A percentile compares a stretch with the other conserved stretches of the same genome.
Evolutionary conservation across 2,113 vertebrate species (phyloP).

Genomic region (Pachypanchax playfairii): DNA sequence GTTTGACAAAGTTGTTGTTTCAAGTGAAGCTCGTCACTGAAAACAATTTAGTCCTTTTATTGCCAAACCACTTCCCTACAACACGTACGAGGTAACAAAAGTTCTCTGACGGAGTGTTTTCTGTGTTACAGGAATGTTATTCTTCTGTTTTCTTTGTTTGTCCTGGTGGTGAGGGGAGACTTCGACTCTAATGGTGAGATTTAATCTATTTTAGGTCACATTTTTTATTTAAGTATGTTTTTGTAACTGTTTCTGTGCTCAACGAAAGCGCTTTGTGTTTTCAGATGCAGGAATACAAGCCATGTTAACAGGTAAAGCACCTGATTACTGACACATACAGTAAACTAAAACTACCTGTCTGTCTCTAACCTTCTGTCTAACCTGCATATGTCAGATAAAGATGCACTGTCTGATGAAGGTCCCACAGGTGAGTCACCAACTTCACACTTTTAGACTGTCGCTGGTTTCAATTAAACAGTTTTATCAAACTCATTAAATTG

Average conservation of each 20-base stretch:
- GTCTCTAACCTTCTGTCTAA: conserved; percentile 3
- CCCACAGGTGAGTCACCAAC: conserved; percentile 69
- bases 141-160: conserved; percentile 65
- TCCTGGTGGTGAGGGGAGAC: conserved; percentile 71
- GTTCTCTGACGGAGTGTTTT: background rate
- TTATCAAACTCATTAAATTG: too few species aligned
- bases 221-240: too few species aligned
- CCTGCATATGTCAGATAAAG: conserved; percentile 64
- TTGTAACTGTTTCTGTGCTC: background rate
- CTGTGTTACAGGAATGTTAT: conserved; percentile 66
- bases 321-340: background rate
- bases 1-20: too few species aligned
- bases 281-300: conserved; percentile 64
- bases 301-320: conserved; percentile 69
- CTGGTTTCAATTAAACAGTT: too few species aligned
- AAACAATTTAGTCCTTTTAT: too few species aligned
- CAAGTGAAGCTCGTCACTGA: too few species aligned
- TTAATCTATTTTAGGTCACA: background rate
- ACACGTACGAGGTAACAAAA: background rate
- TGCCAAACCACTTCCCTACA: too few species aligned
- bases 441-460: background rate
- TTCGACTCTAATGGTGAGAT: conserved; percentile 52
- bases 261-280: conserved; percentile 16
- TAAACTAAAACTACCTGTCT: background rate
- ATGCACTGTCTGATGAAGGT: conserved; percentile 77